These are phyloP conservation scores for Pycnonotus jocosus DNA, from an alignment of 2,113 vertebrate species.

Conservation along the genomic window DNA sequence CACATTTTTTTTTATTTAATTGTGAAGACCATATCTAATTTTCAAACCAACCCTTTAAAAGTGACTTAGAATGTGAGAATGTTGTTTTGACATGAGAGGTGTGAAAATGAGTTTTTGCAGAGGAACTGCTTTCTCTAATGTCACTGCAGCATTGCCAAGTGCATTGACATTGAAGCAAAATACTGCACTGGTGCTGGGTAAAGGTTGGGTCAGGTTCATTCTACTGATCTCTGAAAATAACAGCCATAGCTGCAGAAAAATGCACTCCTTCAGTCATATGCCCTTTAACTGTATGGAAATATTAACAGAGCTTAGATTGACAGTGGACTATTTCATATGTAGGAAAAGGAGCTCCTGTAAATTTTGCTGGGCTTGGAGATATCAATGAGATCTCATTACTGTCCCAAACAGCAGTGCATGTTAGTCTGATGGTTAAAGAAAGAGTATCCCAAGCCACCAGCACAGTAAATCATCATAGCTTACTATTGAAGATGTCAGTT, in stretches of 20 bases:
- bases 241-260: background rate
- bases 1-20: slow-evolving; percentile 32
- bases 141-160: background rate
- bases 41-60: background rate
- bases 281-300: background rate
- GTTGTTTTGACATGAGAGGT: background rate
- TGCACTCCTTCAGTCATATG: background rate
- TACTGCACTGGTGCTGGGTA: background rate
- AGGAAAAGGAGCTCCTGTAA: background rate
- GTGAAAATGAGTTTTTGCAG: background rate
- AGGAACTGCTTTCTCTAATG: background rate
- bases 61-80: background rate
- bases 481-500: background rate
- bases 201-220: background rate
- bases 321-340: background rate
- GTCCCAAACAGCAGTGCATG: background rate
- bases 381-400: background rate
- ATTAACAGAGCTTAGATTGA: background rate
- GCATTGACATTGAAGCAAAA: background rate
- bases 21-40: slow-evolving; percentile 6
- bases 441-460: background rate
- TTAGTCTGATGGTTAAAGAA: background rate
- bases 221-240: background rate
- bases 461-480: background rate
- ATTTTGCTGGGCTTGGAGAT: background rate